Evolutionary conservation across 2,797 vertebrate genomes (phyloP), one percentile per base, ranked within the genome.

Genomic region (Acanthopagrus latus): DNA sequence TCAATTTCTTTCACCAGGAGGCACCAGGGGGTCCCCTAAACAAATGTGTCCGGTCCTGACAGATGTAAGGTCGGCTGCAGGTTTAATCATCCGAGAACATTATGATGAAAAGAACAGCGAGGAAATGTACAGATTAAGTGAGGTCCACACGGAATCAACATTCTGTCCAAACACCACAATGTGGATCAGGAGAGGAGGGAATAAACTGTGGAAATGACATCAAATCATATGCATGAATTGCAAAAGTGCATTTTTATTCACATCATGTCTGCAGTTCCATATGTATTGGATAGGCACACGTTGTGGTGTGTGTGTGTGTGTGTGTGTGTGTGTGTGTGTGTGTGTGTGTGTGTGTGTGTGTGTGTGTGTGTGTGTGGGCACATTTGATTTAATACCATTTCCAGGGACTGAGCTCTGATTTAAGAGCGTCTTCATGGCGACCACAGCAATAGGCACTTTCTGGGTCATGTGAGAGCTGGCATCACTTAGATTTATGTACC

Each of bases 311-410:
- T 66, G 10, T 27, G 21, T 63, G 41, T 66, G 13, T 8, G 1
- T 29, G 27, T 27, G 27, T 27, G 27, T 27, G 27, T 4, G 2
- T 6, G 6, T 29, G 29, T 29, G 29, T 29, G 29, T 29, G 4
- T 29, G 29, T 29, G 29, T 4, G 29, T 29, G 29, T 25, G 65
- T 48, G 43, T 64, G 65, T 52, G 64, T 65, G 50, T 23, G 59
- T 68, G 43, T 47, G 56, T 43, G 50, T 23, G 64, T 14, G 23
- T 18, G 63, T 27, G 77, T 7, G 65, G 20, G 59, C n/a, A 23
- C n/a, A 56, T 59, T 82, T 91, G 90, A 92, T 89, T 90, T 85
- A 89, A 86, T 44, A 79, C 54, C 81, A 75, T 41, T 80, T 80
- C 82, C 51, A 71, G 76, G 74, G 83, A 83, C 74, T 52, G 58